Evolutionary conservation across 2,797 vertebrate genomes (phyloP).

Genomic region (Channallabes apus): DNA sequence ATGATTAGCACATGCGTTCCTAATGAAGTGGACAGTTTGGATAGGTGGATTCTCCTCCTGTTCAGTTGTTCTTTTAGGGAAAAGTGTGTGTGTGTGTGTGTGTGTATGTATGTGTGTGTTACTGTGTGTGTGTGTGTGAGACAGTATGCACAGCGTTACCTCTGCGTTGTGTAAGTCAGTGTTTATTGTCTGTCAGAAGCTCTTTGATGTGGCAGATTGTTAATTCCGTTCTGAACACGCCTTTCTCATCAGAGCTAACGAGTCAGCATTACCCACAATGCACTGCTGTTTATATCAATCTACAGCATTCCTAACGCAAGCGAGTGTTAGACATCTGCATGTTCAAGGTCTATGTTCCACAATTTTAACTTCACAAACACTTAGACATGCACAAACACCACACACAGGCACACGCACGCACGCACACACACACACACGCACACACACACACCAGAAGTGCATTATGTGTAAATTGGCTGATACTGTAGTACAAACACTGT

Average conservation of each 20-base stretch:
- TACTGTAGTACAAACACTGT: too few species aligned
- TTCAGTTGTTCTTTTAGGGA: not conserved
- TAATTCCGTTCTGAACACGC: constrained; percentile 10
- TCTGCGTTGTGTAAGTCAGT: not conserved
- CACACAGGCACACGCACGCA: not conserved
- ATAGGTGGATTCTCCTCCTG: too few species aligned
- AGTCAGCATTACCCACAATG: constrained; percentile 20
- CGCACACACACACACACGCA: not conserved
- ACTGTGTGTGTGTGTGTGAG: not conserved
- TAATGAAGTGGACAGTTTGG: not conserved
- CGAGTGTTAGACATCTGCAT: not conserved
- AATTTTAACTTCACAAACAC: not conserved
- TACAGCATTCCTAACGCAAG: not conserved
- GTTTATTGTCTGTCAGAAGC: not conserved
- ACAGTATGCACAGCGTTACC: constrained; percentile 6
- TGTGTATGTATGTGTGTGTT: constrained; percentile 10
- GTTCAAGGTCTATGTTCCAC: not conserved
- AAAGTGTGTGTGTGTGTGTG: not conserved
- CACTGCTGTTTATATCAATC: not conserved
- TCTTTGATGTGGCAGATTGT: constrained; percentile 16
- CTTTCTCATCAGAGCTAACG: constrained; percentile 11
- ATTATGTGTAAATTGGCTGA: not conserved
- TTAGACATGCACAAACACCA: too few species aligned
- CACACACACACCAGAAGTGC: not conserved
- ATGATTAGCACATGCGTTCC: not conserved